These are phyloP conservation scores for Oxyruncus cristatus DNA, from an alignment of 2,113 vertebrate species.

Conservation along the genomic window DNA sequence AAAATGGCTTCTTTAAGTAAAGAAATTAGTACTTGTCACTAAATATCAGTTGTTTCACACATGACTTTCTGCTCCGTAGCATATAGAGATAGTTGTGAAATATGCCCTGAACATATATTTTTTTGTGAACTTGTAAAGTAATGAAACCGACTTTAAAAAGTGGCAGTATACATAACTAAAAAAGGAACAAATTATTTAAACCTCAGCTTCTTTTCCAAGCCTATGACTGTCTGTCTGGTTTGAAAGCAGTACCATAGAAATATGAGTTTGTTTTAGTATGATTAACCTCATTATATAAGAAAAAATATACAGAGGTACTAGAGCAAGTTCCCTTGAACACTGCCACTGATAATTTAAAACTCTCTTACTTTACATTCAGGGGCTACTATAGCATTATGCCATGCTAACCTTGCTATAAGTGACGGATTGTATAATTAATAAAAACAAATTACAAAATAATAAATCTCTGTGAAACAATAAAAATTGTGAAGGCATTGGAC, in stretches of 20 bases:
- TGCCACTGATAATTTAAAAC: neutral
- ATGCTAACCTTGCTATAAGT: neutral
- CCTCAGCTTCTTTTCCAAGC: neutral
- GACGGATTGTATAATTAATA: neutral
- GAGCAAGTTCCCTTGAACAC: neutral
- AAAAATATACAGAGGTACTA: constrained; percentile 6
- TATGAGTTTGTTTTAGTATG: constrained; percentile 3
- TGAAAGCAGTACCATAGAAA: constrained; percentile 19
- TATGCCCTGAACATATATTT: neutral
- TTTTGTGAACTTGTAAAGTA: constrained; percentile 9
- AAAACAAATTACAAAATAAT: neutral
- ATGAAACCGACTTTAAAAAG: neutral
- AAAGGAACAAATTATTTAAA: constrained; percentile 45
- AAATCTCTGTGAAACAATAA: neutral
- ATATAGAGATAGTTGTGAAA: neutral
- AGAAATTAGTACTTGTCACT: neutral
- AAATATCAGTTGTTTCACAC: neutral
- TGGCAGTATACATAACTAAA: neutral
- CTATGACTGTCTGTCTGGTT: neutral
- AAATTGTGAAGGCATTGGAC: neutral
- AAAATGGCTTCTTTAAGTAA: neutral
- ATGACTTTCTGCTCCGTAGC: neutral
- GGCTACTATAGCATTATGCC: neutral
- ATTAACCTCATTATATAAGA: constrained; percentile 24
- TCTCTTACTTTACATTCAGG: neutral